Base-by-base conservation (phyloP, 1,140 invertebrate genomes). In the Caenorhabditis inopinata region DNA sequence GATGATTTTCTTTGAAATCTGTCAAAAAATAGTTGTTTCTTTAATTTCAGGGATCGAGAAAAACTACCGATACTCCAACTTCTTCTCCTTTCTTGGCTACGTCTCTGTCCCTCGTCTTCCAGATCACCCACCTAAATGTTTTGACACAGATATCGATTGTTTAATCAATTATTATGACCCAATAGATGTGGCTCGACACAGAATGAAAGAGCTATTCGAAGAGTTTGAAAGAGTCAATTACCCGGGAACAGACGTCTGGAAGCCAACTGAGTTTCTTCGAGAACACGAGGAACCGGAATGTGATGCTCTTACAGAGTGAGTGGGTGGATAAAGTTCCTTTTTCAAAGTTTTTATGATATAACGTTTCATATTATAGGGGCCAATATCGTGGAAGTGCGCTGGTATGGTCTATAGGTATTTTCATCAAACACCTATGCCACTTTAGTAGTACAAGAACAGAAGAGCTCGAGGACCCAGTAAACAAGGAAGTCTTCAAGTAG, bases 191-290 rank as follows among this genome's bases (percentile, higher is more conserved):
- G 58, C 58, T 9, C 11, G 32, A 11, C n/a, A 38, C 32, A 11
- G 58, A 68, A 21, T 68, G n/a, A 68, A 38, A 9, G 16, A 35
- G 23, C 25, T 68, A 6, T 42, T 68, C 12, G 58, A 68, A 18
- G 58, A 68, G 7, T 68, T 68, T 29, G 58, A 68, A 27, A n/a
- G 58, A 21, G 58, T 68, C 32, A 68, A 68, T 18, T 68, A 68
- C 23, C 58, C 58, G 32, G 58, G 58, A 7, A 68, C 58, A 6
- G n/a, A 35, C 23, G 32, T 68, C 9, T 68, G 58, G 58, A 68
- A 42, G n/a, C 58, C 58, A 21, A 21, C n/a, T 38, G 58, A 21
- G n/a, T 68, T 68, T 42, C n/a, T 38, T 6, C 18, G 12, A 18
- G 14, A 6, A 16, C n/a, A 68, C 23, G 4, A 23, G 0, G 32